Conservation (phyloP, 2,113 vertebrate species). For the Brachionichthys hirsutus region DNA sequence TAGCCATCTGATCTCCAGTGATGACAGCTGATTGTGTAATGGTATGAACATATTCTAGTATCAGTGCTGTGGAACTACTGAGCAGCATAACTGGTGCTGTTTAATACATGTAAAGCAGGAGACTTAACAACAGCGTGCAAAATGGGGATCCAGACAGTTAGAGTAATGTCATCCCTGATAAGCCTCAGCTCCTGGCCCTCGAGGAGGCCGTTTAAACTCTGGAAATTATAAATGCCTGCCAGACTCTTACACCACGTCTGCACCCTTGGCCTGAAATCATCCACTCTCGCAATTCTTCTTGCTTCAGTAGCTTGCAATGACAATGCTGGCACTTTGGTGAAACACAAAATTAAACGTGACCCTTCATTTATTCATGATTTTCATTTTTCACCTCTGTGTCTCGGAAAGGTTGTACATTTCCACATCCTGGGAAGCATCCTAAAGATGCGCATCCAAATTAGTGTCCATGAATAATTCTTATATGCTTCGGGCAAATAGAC, state of each 20-base stretch:
- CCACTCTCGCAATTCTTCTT: conserved; percentile 30
- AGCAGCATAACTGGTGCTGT: conserved; percentile 18
- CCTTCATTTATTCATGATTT: conserved; percentile 50
- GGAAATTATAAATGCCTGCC: conserved; percentile 57
- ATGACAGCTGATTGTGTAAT: conserved; percentile 41
- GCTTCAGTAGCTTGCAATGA: conserved; percentile 33
- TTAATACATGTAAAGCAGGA: conserved; percentile 36
- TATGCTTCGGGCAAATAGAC: conserved; percentile 9
- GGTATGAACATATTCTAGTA: conserved; percentile 18
- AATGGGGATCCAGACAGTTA: conserved; percentile 39
- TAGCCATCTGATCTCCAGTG: conserved; percentile 38
- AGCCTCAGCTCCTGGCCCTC: conserved; percentile 53
- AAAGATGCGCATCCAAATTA: conserved; percentile 3
- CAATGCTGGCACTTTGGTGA: conserved; percentile 45
- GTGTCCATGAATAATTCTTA: background rate
- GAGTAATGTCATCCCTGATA: conserved; percentile 62
- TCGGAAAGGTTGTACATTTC: conserved; percentile 11
- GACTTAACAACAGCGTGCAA: conserved; percentile 52
- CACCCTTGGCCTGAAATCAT: conserved; percentile 31
- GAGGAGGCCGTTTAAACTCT: conserved; percentile 60
- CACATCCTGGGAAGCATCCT: background rate
- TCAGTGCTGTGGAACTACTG: conserved; percentile 21
- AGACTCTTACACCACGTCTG: conserved; percentile 40
- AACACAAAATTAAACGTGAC: conserved; percentile 54
- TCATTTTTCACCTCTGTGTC: conserved; percentile 15